phyloP scores from a whole-genome alignment of 2,888 invertebrate genomes.

The Lasioglossum morio region DNA sequence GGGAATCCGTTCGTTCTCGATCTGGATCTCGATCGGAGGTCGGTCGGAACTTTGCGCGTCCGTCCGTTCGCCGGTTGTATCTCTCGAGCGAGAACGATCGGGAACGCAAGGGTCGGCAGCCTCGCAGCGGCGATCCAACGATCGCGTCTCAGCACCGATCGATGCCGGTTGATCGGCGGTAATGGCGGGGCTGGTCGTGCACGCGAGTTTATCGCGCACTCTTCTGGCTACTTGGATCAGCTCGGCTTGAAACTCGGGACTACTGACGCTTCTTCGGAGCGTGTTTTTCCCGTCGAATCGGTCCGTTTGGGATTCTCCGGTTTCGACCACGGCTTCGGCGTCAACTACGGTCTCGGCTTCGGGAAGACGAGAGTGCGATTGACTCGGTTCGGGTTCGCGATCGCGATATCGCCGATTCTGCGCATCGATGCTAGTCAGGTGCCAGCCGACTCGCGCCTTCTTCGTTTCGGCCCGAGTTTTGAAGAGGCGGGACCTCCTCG shows the following conservation, averaged over 20 bases:
- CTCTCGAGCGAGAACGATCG: not conserved
- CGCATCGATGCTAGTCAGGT: constrained; percentile 55
- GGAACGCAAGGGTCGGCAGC: not conserved
- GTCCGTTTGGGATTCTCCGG: constrained; percentile 23
- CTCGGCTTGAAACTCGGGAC: constrained; percentile 86
- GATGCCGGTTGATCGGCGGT: not conserved
- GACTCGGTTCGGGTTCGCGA: not conserved
- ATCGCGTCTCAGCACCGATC: not conserved
- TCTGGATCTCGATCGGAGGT: not conserved
- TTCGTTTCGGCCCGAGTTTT: constrained; percentile 91
- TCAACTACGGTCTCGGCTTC: not conserved
- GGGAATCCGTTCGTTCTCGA: not conserved
- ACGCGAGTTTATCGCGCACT: constrained; percentile 77
- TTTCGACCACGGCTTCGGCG: not conserved
- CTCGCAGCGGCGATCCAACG: constrained; percentile 9
- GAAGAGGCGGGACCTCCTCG: constrained; percentile 88
- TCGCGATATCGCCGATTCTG: constrained; percentile 61
- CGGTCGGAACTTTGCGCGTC: not conserved
- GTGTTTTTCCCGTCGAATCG: constrained; percentile 81
- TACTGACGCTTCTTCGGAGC: constrained; percentile 84
- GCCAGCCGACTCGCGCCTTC: constrained; percentile 83
- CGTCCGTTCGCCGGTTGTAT: not conserved
- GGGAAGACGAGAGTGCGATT: not conserved
- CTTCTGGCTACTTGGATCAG: constrained; percentile 81
- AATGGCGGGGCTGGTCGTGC: constrained; percentile 27